Percentiles rank a stretch among this genome's conserved stretches.
These are phyloP conservation scores for Bacillus rossius DNA, from an alignment of 1,140 invertebrate species.

Conservation along the genomic window DNA sequence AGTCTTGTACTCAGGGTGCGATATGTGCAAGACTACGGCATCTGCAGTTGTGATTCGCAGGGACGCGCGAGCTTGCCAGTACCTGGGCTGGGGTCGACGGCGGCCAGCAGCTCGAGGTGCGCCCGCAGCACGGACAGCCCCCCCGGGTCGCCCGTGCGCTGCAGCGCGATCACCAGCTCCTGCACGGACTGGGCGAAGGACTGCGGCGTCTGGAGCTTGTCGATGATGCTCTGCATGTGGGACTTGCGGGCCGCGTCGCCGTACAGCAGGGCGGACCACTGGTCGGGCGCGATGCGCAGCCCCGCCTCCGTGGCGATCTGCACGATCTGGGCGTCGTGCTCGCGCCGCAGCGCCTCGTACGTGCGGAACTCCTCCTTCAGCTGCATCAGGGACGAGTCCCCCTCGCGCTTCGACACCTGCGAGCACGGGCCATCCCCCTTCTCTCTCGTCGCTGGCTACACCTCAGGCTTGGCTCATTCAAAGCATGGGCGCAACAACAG, in stretches of 20 bases:
- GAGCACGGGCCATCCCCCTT: no score
- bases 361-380: slow-evolving; percentile 96
- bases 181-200: slow-evolving; percentile 87
- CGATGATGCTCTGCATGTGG: slow-evolving; percentile 98
- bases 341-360: slow-evolving; percentile 86
- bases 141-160: slow-evolving; percentile 85
- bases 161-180: slow-evolving; percentile 87
- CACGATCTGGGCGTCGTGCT: slow-evolving; percentile 98
- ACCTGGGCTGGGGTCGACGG: slow-evolving; percentile 77
- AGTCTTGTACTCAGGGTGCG: no score
- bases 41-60: no score
- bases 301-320: slow-evolving; percentile 97
- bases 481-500: no score
- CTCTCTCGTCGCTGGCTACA: no score
- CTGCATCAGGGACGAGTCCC: slow-evolving; percentile 98
- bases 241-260: slow-evolving; percentile 94
- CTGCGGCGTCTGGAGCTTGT: slow-evolving; percentile 88
- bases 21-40: no score
- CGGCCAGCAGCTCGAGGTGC: slow-evolving; percentile 79
- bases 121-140: slow-evolving; percentile 65
- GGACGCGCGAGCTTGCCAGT: no score
- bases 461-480: no score
- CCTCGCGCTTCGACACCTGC: slow-evolving; percentile 93
- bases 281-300: slow-evolving; percentile 93
- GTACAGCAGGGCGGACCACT: slow-evolving; percentile 96